These are phyloP conservation scores for Halisarca cf. caerulea DNA, from an alignment of 37 sponge, comb jelly and placozoan species.

Conservation along the genomic window DNA sequence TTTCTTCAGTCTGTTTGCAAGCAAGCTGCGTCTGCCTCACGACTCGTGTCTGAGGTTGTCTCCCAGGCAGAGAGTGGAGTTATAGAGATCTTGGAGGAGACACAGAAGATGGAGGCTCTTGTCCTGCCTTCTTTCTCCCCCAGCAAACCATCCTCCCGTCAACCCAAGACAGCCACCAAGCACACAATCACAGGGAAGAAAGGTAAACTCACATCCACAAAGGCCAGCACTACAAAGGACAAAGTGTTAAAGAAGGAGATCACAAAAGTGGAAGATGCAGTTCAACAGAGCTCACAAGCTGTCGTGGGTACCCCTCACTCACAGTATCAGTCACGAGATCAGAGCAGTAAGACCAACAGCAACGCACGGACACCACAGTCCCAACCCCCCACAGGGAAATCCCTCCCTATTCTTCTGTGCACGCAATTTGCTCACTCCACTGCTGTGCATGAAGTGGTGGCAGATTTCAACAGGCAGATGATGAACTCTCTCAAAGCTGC, in stretches of 20 bases:
- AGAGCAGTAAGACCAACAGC: not conserved
- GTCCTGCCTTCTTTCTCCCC: not conserved
- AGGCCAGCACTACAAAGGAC: not conserved
- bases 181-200: too few relatives aligned
- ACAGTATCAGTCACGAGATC: not conserved
- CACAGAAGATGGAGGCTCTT: not conserved
- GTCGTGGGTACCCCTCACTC: not conserved
- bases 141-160: not conserved
- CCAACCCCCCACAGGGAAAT: not conserved
- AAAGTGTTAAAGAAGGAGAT: not conserved
- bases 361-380: not conserved
- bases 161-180: too few relatives aligned
- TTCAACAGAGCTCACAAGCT: not conserved
- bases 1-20: not conserved
- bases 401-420: not conserved
- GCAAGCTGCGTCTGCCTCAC: not conserved
- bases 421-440: not conserved
- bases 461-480: slow-evolving; percentile 12
- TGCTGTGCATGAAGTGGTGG: not conserved
- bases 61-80: not conserved
- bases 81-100: not conserved
- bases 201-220: not conserved
- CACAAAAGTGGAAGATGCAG: not conserved
- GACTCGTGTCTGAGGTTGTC: not conserved
- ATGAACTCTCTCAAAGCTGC: not conserved